Percentiles rank a stretch among this genome's conserved stretches.
phyloP scores from a whole-genome alignment of 1,140 invertebrate genomes.

The Polyergus mexicanus region DNA sequence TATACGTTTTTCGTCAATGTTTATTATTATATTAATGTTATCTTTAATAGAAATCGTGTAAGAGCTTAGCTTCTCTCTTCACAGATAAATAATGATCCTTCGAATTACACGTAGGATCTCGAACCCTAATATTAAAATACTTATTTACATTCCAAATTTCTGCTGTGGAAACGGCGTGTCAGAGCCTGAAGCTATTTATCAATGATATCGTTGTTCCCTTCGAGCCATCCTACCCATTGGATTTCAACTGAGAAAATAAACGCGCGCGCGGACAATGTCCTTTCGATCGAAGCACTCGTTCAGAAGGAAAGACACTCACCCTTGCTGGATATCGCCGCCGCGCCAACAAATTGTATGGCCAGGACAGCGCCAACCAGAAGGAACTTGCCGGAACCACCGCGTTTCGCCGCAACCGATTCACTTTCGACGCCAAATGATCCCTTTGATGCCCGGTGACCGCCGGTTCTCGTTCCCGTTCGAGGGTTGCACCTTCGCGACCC shows the following conservation, averaged over 20 bases:
- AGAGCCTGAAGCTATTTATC: slow-evolving; percentile 28
- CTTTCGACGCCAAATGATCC: background rate
- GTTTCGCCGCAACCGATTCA: slow-evolving; percentile 14
- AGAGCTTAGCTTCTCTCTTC: background rate
- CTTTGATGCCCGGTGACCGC: background rate
- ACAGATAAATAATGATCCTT: background rate
- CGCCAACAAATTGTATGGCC: slow-evolving; percentile 52
- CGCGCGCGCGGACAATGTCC: background rate
- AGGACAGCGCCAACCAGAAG: slow-evolving; percentile 49
- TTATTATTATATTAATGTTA: background rate
- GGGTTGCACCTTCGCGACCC: slow-evolving; percentile 16
- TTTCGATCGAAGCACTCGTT: background rate
- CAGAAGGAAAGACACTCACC: slow-evolving; percentile 57
- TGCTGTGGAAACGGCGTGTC: background rate
- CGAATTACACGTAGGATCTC: background rate
- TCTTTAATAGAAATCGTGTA: background rate
- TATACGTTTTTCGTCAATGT: background rate
- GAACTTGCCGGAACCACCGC: slow-evolving; percentile 42
- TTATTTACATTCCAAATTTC: slow-evolving; percentile 26
- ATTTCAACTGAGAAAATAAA: background rate
- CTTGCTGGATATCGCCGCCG: slow-evolving; percentile 38
- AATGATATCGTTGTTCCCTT: background rate
- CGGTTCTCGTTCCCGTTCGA: background rate
- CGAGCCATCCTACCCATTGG: background rate
- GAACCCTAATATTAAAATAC: slow-evolving; percentile 8